Conservation (phyloP, 2,797 vertebrate genomes). For the Chloroceryle amazona region DNA sequence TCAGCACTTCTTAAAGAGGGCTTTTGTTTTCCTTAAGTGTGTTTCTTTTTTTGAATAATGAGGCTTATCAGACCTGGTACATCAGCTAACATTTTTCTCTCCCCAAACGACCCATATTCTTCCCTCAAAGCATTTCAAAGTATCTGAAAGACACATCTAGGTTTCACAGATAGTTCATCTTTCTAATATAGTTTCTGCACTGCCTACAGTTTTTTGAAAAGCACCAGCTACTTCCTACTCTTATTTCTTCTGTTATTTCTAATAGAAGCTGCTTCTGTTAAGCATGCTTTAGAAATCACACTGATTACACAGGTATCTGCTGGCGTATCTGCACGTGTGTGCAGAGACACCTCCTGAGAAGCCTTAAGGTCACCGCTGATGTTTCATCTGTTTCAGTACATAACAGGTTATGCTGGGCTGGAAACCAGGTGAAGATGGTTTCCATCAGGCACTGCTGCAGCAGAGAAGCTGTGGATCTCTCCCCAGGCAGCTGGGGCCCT, state of each 20-base stretch:
- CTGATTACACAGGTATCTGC: background rate
- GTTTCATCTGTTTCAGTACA: background rate
- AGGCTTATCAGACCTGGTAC: background rate
- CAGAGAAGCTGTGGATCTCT: background rate
- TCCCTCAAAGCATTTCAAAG: background rate
- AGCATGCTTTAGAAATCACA: background rate
- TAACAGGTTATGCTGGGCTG: background rate
- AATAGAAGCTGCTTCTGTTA: background rate
- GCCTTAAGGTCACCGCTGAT: background rate
- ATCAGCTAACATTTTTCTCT: background rate
- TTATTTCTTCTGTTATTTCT: background rate
- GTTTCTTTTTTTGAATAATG: background rate
- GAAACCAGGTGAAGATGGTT: background rate
- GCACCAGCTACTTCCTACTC: background rate
- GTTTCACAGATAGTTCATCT: background rate
- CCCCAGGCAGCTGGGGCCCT: background rate
- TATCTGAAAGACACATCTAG: background rate
- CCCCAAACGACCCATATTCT: background rate
- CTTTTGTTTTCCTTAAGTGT: background rate
- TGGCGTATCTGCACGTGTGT: background rate
- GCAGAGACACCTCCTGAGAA: background rate
- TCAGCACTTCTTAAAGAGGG: background rate
- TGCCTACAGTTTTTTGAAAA: background rate
- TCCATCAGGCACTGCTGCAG: background rate
- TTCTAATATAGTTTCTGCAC: background rate